phyloP scores from a whole-genome alignment of 2,888 invertebrate genomes.

The Caenorhabditis auriculariae region DNA sequence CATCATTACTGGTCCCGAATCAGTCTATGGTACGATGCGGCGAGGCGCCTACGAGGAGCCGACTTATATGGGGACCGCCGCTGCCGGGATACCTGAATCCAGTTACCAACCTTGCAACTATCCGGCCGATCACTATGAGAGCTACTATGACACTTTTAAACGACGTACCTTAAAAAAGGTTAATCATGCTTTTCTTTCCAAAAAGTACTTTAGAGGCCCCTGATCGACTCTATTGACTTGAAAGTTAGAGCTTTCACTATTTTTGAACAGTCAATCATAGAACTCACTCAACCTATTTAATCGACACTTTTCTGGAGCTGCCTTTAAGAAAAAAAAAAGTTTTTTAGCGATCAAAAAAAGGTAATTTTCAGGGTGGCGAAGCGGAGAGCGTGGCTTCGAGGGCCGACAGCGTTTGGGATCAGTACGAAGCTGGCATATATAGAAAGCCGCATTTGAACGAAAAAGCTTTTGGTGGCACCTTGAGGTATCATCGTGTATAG shows the following conservation, averaged over 20 bases:
- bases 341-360: too few species aligned
- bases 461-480: slow-evolving; percentile 48
- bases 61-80: slow-evolving; percentile 68
- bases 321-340: too few species aligned
- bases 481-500: slow-evolving; percentile 19
- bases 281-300: too few species aligned
- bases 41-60: slow-evolving; percentile 65
- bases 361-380: slow-evolving; percentile 24
- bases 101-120: slow-evolving; percentile 52
- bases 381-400: not conserved
- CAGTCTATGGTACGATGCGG: slow-evolving; percentile 53
- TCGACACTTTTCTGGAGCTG: too few species aligned
- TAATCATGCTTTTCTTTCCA: too few species aligned
- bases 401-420: slow-evolving; percentile 38
- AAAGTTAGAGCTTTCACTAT: too few species aligned
- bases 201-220: too few species aligned
- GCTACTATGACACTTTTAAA: slow-evolving; percentile 59
- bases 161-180: slow-evolving; percentile 32
- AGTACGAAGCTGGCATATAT: slow-evolving; percentile 60
- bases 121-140: slow-evolving; percentile 56
- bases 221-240: too few species aligned
- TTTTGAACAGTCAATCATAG: too few species aligned
- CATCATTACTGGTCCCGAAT: slow-evolving; percentile 58
- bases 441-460: slow-evolving; percentile 54
- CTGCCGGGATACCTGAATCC: slow-evolving; percentile 31